Conservation (phyloP, 2,888 invertebrate species). For the Plutella xylostella region DNA sequence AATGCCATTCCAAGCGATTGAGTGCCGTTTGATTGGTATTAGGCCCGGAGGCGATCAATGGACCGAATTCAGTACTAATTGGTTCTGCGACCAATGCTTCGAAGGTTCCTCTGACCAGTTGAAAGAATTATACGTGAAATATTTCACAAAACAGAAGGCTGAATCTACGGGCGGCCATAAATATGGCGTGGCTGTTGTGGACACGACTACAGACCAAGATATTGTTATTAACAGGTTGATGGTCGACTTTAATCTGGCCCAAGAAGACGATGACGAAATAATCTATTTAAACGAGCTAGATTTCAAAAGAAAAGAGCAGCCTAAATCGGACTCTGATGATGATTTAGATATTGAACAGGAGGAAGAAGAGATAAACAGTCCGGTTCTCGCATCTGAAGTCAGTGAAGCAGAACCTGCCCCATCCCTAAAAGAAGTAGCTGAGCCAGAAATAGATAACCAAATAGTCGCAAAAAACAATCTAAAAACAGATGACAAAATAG, state of each 20-base stretch:
- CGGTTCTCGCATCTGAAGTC: too few species aligned
- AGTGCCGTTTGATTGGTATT: slow-evolving; percentile 70
- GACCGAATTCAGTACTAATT: slow-evolving; percentile 62
- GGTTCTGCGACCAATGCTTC: slow-evolving; percentile 56
- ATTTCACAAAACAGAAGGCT: slow-evolving; percentile 42
- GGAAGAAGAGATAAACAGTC: too few species aligned
- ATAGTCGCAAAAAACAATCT: too few species aligned
- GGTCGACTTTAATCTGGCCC: slow-evolving; percentile 60
- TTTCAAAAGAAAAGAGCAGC: slow-evolving; percentile 15
- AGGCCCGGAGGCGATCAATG: slow-evolving; percentile 54
- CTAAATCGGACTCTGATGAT: slow-evolving; percentile 16
- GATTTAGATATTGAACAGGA: slow-evolving; percentile 18
- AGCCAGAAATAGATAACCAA: too few species aligned
- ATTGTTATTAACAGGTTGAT: slow-evolving; percentile 58
- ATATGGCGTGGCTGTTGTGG: slow-evolving; percentile 60
- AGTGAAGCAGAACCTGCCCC: too few species aligned
- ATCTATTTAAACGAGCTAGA: slow-evolving; percentile 29
- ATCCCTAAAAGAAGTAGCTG: too few species aligned
- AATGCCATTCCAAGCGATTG: slow-evolving; percentile 75
- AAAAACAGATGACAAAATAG: neutral
- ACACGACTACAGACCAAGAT: slow-evolving; percentile 46
- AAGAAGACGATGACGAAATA: slow-evolving; percentile 31
- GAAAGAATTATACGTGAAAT: slow-evolving; percentile 52
- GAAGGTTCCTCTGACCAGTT: slow-evolving; percentile 38
- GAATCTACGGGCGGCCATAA: slow-evolving; percentile 47